Evolutionary conservation across 2,797 vertebrate species (phyloP), one percentile per base, ranked within the genome.

Genomic region (Malurus splendens): DNA sequence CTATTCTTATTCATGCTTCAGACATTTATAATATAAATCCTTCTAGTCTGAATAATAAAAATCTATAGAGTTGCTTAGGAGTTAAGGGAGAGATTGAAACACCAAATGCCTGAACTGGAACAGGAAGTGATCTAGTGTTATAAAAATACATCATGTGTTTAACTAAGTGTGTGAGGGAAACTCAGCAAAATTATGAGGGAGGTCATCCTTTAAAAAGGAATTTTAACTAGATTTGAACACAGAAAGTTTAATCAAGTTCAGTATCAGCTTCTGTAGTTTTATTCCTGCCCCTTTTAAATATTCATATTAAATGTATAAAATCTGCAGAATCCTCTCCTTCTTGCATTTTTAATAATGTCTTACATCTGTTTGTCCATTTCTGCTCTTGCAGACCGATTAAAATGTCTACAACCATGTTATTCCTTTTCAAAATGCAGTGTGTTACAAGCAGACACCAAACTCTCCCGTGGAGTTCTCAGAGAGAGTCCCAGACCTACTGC

Each of bases 51-150:
- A 55, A 57, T 54, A 64, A 67, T 38, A 68, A 71, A 72, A 72
- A 28, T 9, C 57, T 25, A 33, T 18, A 17, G 32, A 62, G 5
- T 19, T 28, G 27, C 17, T 56, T 82, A 65, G 13, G 6, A 48
- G 5, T 61, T 61, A 70, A 74, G 12, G 28, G 24, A 71, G 30
- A 65, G 4, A 38, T 15, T 39, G 20, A 59, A 73, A 77, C 6
- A 65, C 9, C 9, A 48, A 71, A 25, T 30, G 5, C 33, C 17
- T 79, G 44, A 67, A 59, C 5, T 59, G 30, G 22, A 73, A 68
- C 1, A 1, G 39, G 25, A 78, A 8, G 9, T 38, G 23, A 57
- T 13, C 6, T 6, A 57, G 9, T 2, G 2, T 3, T 44, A 56
- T 2, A 48, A 65, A 82, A 65, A 17, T 39, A 52, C 3, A 32